These are phyloP conservation scores for Patiria pectinifera DNA, from an alignment of 53 echinoderm and acorn worm genomes.

Conservation along the genomic window DNA sequence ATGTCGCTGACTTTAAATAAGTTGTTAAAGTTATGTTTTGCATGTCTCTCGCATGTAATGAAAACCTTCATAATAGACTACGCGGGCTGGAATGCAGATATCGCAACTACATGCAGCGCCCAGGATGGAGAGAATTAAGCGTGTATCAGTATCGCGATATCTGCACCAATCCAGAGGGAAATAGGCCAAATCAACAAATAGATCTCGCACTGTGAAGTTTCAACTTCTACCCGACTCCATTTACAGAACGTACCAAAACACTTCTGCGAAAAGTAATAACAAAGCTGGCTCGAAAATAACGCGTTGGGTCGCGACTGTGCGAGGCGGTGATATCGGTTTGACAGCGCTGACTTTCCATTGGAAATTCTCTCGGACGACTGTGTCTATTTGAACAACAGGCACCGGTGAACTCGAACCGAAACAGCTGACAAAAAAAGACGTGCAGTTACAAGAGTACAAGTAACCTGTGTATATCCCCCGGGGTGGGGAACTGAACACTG, in stretches of 20 bases:
- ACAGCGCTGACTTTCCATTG: constrained; percentile 39
- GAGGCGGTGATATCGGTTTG: constrained; percentile 17
- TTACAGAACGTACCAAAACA: background rate
- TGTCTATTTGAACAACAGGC: constrained; percentile 36
- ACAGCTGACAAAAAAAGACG: constrained; percentile 5
- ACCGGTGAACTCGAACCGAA: background rate
- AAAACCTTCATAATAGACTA: background rate
- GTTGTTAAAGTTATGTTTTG: background rate
- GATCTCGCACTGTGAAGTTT: background rate
- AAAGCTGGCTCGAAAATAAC: background rate
- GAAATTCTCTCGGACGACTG: constrained; percentile 25
- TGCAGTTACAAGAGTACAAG: background rate
- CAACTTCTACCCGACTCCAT: too few species aligned
- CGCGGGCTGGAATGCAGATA: background rate
- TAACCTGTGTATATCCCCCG: background rate
- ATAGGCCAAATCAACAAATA: background rate
- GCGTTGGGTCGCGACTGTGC: background rate
- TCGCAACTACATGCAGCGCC: background rate
- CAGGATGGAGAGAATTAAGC: background rate
- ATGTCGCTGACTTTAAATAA: background rate
- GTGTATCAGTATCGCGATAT: background rate
- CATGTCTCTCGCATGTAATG: background rate
- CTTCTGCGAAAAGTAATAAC: background rate
- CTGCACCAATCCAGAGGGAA: background rate
- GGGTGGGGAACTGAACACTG: background rate